phyloP scores from a whole-genome alignment of 1,140 invertebrate species.

The Trachymyrmex cornetzi region DNA sequence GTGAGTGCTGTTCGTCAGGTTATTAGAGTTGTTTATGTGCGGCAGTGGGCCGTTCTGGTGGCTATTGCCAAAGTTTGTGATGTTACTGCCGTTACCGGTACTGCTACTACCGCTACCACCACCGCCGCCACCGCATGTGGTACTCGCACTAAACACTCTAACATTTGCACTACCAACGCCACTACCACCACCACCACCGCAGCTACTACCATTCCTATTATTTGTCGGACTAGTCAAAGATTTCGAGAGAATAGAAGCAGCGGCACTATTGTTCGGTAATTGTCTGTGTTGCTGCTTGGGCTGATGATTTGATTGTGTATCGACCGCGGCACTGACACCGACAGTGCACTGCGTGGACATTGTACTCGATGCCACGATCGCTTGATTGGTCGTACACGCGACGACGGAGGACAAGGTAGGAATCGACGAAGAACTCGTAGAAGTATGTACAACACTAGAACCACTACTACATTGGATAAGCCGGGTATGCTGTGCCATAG shows the following conservation, averaged over 20 bases:
- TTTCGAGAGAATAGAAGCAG: conserved; percentile 84
- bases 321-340: conserved; percentile 64
- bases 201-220: conserved; percentile 78
- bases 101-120: conserved; percentile 54
- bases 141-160: conserved; percentile 76
- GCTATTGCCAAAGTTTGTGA: conserved; percentile 83
- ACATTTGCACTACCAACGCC: conserved; percentile 74
- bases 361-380: conserved; percentile 58
- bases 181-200: conserved; percentile 28
- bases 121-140: conserved; percentile 44
- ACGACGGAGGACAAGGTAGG: conserved; percentile 61
- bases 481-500: conserved; percentile 71
- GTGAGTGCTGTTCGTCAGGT: conserved; percentile 82
- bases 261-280: conserved; percentile 80
- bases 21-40: conserved; percentile 80
- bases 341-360: conserved; percentile 73
- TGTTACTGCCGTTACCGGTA: conserved; percentile 60
- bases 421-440: conserved; percentile 71
- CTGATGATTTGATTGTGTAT: conserved; percentile 75
- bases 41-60: conserved; percentile 84
- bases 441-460: conserved; percentile 81
- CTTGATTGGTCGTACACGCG: conserved; percentile 65
- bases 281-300: conserved; percentile 80
- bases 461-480: conserved; percentile 82
- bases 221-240: conserved; percentile 85